Conservation (phyloP, 2,113 vertebrate species). For the Anhinga anhinga region DNA sequence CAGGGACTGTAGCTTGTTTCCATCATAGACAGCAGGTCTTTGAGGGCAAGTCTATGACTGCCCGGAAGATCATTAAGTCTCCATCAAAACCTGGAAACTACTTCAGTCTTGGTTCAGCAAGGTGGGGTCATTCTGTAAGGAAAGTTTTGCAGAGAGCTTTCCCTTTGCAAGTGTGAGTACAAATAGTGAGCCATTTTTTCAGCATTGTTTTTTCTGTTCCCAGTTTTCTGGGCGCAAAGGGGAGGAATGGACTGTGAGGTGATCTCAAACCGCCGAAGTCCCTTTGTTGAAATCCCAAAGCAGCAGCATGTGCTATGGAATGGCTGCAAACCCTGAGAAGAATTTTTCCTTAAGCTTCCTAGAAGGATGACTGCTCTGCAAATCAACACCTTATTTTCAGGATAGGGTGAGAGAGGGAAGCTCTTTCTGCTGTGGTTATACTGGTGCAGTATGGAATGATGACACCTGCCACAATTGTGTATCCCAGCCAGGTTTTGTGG, state of each 20-base stretch:
- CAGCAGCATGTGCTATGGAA: background rate
- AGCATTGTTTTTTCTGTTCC: background rate
- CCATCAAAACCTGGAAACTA: background rate
- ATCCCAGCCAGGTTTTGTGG: background rate
- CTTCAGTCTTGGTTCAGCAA: background rate
- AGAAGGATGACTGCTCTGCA: background rate
- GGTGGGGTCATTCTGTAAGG: background rate
- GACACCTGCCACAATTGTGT: background rate
- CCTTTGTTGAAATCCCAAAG: background rate
- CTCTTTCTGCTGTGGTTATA: background rate
- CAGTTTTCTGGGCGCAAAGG: background rate
- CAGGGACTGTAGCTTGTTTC: background rate
- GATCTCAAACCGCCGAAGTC: background rate
- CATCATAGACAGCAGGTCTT: background rate
- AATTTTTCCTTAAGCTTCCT: background rate
- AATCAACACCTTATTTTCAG: background rate
- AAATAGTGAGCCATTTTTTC: background rate
- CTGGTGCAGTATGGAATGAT: background rate
- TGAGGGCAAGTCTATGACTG: background rate
- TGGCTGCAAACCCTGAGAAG: background rate
- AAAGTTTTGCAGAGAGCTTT: background rate
- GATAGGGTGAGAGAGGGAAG: background rate
- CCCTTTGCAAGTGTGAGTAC: background rate
- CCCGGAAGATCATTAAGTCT: background rate
- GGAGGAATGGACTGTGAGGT: background rate